These are phyloP conservation scores for Drosophila setosimentum DNA, from an alignment of 2,888 invertebrate species.

Conservation along the genomic window DNA sequence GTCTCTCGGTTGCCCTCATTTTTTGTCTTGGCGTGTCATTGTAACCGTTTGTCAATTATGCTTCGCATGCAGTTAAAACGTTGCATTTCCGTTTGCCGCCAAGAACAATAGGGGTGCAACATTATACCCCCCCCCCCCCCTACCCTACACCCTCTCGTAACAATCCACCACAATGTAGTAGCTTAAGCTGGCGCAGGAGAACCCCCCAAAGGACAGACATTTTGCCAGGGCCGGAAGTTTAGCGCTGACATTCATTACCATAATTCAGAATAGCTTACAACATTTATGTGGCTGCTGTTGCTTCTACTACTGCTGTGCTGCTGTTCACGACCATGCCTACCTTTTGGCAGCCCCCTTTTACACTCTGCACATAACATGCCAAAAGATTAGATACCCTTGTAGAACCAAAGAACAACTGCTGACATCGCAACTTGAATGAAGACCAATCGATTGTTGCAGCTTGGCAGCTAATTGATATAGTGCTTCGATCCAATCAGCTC, in stretches of 20 bases:
- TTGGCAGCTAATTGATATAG: not conserved
- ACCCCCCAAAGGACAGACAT: conserved; percentile 24
- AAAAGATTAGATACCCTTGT: not conserved
- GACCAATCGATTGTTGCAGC: not conserved
- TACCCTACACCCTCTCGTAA: not conserved
- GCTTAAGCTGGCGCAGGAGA: conserved; percentile 25
- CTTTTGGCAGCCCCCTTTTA: not conserved
- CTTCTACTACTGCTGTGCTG: conserved; percentile 7
- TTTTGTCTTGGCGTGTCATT: conserved; percentile 32
- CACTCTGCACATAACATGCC: not conserved
- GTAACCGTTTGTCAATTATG: conserved; percentile 73
- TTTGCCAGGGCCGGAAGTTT: conserved; percentile 66
- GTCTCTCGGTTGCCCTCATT: not conserved
- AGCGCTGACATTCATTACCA: conserved; percentile 79
- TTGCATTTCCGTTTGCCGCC: conserved; percentile 58
- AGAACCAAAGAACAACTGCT: not conserved
- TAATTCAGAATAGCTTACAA: conserved; percentile 79
- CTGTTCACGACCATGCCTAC: conserved; percentile 34
- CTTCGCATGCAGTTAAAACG: conserved; percentile 68
- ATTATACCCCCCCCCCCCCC: not conserved
- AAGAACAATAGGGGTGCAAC: conserved; percentile 36
- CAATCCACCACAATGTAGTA: conserved; percentile 26
- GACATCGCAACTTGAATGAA: not conserved
- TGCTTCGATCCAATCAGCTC: not conserved
- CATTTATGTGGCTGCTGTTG: conserved; percentile 73